phyloP scores from a whole-genome alignment of 1,140 invertebrate genomes.

The Gyrodactylus bullatarudis region DNA sequence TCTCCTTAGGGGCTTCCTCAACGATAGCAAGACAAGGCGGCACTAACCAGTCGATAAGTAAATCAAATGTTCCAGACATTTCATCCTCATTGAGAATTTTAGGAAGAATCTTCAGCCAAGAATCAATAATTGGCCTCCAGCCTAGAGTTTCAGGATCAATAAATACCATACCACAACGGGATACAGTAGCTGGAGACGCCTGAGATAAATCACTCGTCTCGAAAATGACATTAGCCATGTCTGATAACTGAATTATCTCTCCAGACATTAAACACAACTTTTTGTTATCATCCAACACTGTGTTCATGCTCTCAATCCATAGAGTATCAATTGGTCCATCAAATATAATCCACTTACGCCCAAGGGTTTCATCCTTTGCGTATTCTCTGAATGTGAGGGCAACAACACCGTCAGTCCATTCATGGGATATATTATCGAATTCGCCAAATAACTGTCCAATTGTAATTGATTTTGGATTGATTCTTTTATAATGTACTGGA shows the following conservation, averaged over 20 bases:
- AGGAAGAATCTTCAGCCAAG: conserved; percentile 15
- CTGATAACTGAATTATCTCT: conserved; percentile 22
- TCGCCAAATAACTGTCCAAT: conserved; percentile 22
- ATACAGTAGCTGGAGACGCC: conserved; percentile 22
- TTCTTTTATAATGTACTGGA: conserved; percentile 16
- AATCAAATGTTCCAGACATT: background rate
- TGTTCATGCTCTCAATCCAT: conserved; percentile 24
- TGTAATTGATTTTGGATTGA: conserved; percentile 22
- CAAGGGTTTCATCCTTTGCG: conserved; percentile 16
- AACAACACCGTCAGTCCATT: conserved; percentile 26
- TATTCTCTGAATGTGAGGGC: conserved; percentile 22
- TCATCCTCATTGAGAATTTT: conserved; percentile 12
- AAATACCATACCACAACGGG: conserved; percentile 22
- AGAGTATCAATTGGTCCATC: conserved; percentile 22
- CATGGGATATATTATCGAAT: conserved; percentile 21
- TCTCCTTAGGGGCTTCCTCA: conserved; percentile 26
- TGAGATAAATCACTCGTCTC: conserved; percentile 26
- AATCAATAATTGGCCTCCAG: conserved; percentile 17
- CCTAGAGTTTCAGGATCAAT: conserved; percentile 19
- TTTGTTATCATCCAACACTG: conserved; percentile 23
- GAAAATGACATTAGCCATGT: conserved; percentile 21
- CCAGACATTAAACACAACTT: conserved; percentile 23
- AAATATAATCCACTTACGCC: conserved; percentile 22
- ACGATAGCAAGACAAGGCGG: conserved; percentile 17
- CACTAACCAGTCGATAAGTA: conserved; percentile 20